phyloP scores from a whole-genome alignment of 53 echinoderm and acorn worm genomes.

The Luidia sarsii region DNA sequence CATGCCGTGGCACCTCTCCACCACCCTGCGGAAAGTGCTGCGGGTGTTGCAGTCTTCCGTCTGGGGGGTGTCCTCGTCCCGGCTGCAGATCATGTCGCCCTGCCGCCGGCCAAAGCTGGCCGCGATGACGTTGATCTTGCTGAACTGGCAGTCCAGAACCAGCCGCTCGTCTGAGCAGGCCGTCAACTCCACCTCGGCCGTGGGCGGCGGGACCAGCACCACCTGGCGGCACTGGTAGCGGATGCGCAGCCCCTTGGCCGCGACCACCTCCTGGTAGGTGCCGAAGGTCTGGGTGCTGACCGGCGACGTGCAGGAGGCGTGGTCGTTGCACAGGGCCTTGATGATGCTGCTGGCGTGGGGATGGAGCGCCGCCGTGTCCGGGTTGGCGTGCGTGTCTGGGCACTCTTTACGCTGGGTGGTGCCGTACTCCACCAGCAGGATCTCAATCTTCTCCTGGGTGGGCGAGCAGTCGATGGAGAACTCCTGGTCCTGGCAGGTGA shows the following conservation, averaged over 20 bases:
- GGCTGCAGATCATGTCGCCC: not conserved
- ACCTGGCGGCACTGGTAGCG: slow-evolving; percentile 14
- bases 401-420: not conserved
- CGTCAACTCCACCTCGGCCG: not conserved
- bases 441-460: slow-evolving; percentile 4
- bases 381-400: not conserved
- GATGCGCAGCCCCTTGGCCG: not conserved
- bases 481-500: slow-evolving; percentile 31
- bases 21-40: not conserved
- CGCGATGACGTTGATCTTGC: slow-evolving; percentile 41
- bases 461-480: slow-evolving; percentile 57
- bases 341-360: not conserved
- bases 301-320: not conserved
- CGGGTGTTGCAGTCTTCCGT: slow-evolving; percentile 10
- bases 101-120: slow-evolving; percentile 39
- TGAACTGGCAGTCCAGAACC: slow-evolving; percentile 12
- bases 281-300: slow-evolving; percentile 8
- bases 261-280: not conserved
- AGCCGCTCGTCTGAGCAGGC: slow-evolving; percentile 3
- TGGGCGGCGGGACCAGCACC: not conserved
- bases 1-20: slow-evolving; percentile 26
- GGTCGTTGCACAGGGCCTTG: not conserved
- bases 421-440: slow-evolving; percentile 13
- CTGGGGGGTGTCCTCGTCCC: not conserved
- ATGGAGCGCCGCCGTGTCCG: not conserved